Evolutionary conservation across 2,113 vertebrate genomes (phyloP).

Genomic region (Aegotheles bennettii): DNA sequence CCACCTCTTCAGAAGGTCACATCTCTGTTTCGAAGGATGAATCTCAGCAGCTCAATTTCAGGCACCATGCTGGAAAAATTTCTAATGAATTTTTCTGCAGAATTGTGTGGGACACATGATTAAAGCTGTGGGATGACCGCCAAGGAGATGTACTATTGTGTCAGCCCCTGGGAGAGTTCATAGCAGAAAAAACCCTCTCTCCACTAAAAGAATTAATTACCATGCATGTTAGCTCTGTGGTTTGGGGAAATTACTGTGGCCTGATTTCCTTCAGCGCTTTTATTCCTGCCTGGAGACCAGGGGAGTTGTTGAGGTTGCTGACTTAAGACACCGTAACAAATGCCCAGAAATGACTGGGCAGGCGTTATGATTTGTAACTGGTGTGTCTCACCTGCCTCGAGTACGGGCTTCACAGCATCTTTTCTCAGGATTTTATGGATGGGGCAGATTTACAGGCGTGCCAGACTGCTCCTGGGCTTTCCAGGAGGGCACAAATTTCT

Average conservation of each 20-base stretch:
- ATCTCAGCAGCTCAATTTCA: neutral
- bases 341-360: neutral
- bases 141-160: neutral
- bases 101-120: neutral
- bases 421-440: neutral
- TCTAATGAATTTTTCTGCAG: neutral
- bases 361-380: neutral
- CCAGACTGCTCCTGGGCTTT: neutral
- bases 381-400: neutral
- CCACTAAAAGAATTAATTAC: conserved; percentile 51
- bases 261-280: conserved; percentile 36
- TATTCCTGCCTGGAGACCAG: conserved; percentile 33
- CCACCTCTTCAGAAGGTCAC: neutral
- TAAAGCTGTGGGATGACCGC: conserved; percentile 12
- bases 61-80: neutral
- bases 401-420: fast-evolving
- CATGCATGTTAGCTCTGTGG: conserved; percentile 29
- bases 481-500: neutral
- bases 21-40: neutral
- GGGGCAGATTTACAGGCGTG: neutral
- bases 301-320: conserved; percentile 10
- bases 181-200: neutral
- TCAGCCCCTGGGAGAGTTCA: conserved; percentile 22
- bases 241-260: conserved; percentile 42
- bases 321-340: conserved; percentile 8